A percentile compares a stretch with the other conserved stretches of the same genome.
phyloP scores from a whole-genome alignment of 1,140 invertebrate species.

The Cyphomyrmex costatus region DNA sequence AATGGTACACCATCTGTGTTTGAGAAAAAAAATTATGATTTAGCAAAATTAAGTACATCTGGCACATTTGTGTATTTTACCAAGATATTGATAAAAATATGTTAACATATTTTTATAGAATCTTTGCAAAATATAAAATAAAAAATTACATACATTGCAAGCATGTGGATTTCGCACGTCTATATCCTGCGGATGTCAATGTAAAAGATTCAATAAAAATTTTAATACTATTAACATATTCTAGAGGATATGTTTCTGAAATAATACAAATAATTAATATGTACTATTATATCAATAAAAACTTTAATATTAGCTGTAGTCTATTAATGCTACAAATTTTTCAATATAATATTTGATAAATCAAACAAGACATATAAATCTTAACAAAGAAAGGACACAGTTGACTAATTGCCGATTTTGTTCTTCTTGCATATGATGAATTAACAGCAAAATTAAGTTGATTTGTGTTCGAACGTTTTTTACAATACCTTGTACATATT shows the following conservation, averaged over 20 bases:
- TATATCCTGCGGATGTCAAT: constrained; percentile 81
- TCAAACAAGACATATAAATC: no score
- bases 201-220: constrained; percentile 79
- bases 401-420: no score
- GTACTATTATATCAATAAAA: not conserved
- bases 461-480: no score
- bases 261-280: constrained; percentile 39
- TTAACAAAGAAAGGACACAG: no score
- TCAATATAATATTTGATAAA: no score
- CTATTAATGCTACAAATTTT: no score
- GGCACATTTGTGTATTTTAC: not conserved
- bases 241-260: constrained; percentile 73
- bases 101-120: constrained; percentile 1
- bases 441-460: no score
- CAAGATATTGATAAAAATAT: no score
- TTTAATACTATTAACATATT: constrained; percentile 78
- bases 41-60: not conserved
- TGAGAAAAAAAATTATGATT: constrained; percentile 43
- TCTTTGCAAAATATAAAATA: constrained; percentile 16
- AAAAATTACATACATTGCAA: constrained; percentile 76
- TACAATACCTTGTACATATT: no score
- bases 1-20: constrained; percentile 73
- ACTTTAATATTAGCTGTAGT: not conserved
- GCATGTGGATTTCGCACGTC: constrained; percentile 81
- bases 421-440: no score